Conservation (phyloP, 2,888 invertebrate species). For the Syrphus vitripennis region DNA sequence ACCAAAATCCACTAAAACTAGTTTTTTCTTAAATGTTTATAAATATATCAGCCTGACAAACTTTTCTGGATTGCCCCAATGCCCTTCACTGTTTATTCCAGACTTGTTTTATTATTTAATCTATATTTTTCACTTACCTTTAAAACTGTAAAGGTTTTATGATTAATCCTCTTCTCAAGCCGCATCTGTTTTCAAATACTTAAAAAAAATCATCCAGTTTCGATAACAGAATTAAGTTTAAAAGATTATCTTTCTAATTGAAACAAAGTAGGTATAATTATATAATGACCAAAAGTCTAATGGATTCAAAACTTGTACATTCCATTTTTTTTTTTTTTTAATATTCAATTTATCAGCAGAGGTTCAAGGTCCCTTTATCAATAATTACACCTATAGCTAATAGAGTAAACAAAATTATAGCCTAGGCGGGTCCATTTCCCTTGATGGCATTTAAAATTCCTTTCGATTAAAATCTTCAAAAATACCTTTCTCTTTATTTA, state of each 20-base stretch:
- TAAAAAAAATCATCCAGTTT: neutral
- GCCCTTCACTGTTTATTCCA: no score
- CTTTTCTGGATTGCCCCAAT: no score
- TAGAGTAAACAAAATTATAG: neutral
- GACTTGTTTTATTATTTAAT: no score
- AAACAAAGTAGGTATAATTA: neutral
- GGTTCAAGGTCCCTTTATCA: neutral
- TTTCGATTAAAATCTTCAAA: slow-evolving; percentile 2
- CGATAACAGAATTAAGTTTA: slow-evolving; percentile 15
- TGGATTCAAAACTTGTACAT: neutral
- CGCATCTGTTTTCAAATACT: no score
- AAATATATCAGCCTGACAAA: no score
- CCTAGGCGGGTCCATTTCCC: neutral
- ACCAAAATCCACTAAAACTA: no score
- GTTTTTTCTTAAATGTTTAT: no score
- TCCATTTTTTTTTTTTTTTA: no score
- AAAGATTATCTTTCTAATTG: neutral
- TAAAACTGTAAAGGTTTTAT: no score
- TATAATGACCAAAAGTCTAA: neutral
- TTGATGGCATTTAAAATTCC: neutral
- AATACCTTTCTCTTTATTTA: neutral
- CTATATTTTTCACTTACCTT: no score
- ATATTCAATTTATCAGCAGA: neutral
- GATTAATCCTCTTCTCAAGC: no score
- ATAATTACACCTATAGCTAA: neutral